These are phyloP conservation scores for Mycteria americana DNA, from an alignment of 2,797 vertebrate genomes.

Conservation along the genomic window DNA sequence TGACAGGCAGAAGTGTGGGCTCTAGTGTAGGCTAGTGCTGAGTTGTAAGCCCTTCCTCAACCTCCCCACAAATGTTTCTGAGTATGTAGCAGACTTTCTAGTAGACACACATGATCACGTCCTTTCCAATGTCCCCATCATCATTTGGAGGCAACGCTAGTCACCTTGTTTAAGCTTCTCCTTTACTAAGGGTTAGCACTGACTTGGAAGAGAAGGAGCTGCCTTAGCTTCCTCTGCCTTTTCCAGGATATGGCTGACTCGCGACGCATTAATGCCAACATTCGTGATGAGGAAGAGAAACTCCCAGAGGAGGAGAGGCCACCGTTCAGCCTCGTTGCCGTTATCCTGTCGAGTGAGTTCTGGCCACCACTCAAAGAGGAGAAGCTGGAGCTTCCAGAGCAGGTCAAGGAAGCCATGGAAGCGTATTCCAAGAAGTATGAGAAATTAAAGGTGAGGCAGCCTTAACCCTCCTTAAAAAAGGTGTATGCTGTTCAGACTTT, in stretches of 20 bases:
- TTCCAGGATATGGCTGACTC: slow-evolving; percentile 96
- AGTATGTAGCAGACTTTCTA: neutral
- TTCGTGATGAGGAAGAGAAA: slow-evolving; percentile 90
- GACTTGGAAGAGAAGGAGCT: neutral
- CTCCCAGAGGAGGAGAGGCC: slow-evolving; percentile 85
- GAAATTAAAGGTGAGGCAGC: slow-evolving; percentile 86
- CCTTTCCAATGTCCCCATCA: neutral
- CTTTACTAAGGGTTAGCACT: neutral
- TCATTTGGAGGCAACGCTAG: accelerated
- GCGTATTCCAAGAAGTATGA: slow-evolving; percentile 93
- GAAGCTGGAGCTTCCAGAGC: slow-evolving; percentile 91
- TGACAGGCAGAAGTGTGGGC: neutral
- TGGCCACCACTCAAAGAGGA: slow-evolving; percentile 97
- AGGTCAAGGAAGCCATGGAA: slow-evolving; percentile 87
- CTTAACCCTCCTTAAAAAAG: neutral
- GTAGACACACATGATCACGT: accelerated
- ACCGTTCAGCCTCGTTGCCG: slow-evolving; percentile 83
- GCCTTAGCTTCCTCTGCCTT: neutral
- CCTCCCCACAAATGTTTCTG: neutral
- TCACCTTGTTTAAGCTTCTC: neutral
- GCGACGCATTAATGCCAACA: slow-evolving; percentile 92
- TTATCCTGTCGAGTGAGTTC: slow-evolving; percentile 96
- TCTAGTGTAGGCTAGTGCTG: neutral
- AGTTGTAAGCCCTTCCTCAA: neutral
- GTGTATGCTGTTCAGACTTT: neutral